These are phyloP conservation scores for Catonia carolina DNA, from an alignment of 2,888 invertebrate genomes.

Conservation along the genomic window DNA sequence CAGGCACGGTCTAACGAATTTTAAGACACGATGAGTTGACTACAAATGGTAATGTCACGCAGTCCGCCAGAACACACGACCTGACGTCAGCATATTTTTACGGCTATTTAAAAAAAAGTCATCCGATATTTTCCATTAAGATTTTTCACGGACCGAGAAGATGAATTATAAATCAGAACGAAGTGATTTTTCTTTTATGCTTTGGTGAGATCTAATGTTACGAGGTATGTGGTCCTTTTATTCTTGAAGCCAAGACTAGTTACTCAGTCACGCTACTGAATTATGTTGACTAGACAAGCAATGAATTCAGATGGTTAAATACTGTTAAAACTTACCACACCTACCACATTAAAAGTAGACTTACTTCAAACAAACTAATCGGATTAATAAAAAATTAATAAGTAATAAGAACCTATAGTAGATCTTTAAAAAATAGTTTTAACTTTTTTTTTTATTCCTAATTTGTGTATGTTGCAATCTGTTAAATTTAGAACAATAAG, in stretches of 20 bases:
- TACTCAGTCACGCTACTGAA: background rate
- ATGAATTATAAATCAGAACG: slow-evolving; percentile 5
- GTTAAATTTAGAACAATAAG: too few species aligned
- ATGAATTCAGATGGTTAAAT: too few species aligned
- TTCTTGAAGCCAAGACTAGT: background rate
- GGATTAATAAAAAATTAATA: too few species aligned
- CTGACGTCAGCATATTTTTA: background rate
- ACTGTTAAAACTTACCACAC: too few species aligned
- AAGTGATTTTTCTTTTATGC: background rate
- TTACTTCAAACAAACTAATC: too few species aligned
- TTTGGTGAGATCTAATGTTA: background rate
- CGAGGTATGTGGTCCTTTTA: slow-evolving; percentile 1
- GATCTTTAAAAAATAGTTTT: too few species aligned
- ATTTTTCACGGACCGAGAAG: slow-evolving; percentile 5
- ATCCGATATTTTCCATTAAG: slow-evolving; percentile 7
- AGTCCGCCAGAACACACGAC: background rate
- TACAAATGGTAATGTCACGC: slow-evolving; percentile 1
- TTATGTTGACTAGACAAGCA: background rate
- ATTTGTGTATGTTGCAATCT: too few species aligned
- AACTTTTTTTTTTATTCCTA: too few species aligned
- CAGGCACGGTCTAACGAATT: too few species aligned
- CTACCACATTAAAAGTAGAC: too few species aligned
- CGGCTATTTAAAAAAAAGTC: background rate
- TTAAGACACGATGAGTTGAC: too few species aligned
- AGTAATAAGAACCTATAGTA: too few species aligned